Evolutionary conservation across 2,888 invertebrate species (phyloP).

Genomic region (Helleia helle): DNA sequence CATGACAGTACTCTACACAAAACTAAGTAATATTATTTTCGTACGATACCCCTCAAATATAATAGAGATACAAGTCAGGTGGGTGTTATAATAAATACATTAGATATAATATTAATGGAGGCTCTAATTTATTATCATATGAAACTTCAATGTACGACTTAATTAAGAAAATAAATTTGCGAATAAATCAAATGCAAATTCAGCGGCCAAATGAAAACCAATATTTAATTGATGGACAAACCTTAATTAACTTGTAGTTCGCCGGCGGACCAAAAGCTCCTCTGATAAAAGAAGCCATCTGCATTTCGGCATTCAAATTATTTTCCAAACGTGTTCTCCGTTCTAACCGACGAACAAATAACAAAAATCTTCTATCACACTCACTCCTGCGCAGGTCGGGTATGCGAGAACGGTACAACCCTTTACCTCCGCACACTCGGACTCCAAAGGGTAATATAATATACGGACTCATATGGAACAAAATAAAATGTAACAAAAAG

Average conservation of each 20-base stretch:
- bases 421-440: constrained; percentile 36
- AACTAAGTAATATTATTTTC: too few relatives aligned
- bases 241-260: constrained; percentile 73
- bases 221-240: constrained; percentile 71
- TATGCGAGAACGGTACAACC: constrained; percentile 48
- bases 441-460: constrained; percentile 53
- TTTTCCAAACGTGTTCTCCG: constrained; percentile 67
- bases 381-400: constrained; percentile 57
- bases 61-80: too few relatives aligned
- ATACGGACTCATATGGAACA: constrained; percentile 60
- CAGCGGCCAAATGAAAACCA: constrained; percentile 59
- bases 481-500: constrained; percentile 62
- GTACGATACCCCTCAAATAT: too few relatives aligned
- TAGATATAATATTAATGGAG: constrained; percentile 1
- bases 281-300: constrained; percentile 70
- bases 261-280: constrained; percentile 47
- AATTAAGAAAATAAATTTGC: constrained; percentile 40
- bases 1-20: too few relatives aligned
- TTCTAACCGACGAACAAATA: constrained; percentile 40
- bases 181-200: constrained; percentile 50
- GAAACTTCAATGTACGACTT: constrained; percentile 25
- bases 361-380: constrained; percentile 54
- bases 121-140: constrained; percentile 1
- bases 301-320: constrained; percentile 73
- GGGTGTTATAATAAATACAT: too few relatives aligned